Base-by-base conservation (phyloP, 2,797 vertebrate genomes). In the Cyclura pinguis region DNA sequence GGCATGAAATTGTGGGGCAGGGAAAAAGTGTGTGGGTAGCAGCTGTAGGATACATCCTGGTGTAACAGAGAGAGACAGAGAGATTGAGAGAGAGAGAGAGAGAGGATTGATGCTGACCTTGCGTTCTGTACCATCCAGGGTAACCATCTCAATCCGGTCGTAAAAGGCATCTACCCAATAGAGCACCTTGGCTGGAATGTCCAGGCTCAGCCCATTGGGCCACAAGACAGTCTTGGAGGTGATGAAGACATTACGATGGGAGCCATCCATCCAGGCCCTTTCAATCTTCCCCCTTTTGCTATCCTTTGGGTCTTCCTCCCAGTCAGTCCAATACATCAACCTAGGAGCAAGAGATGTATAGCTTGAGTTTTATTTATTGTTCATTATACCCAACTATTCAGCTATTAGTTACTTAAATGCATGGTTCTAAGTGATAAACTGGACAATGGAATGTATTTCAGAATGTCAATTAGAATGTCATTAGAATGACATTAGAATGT, bases 281-380 rank as follows among this genome's bases (percentile, higher is more conserved):
- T 99, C 99, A 1, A 99, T 99, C 96, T 98, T 98, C 57, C 99
- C 99, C 89, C 99, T 98, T 94, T 99, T 99, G 96, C 98, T 99
- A 86, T 99, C 99, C 85, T 98, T 98, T 32, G 98, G 99, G 95
- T 99, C 99, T 92, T 99, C 99, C 95, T 99, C 99, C 99, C 99
- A 99, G 97, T 99, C 99, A 0, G 99, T 99, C 98, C 99, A 99
- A 97, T 99, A 99, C 98, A 99, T 99, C 99, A 98, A 99, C 91
- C 99, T 99, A 94, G 74, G 91, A 1, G 87, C 80, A 7, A 47
- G 14, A 0, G 2, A 72, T 35, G 47, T 0, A 67, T 80, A 62
- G 88, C 6, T 64, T 38, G 14, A 62, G 4, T 7, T 38, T 59
- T 35, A 35, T 81, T 59, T 27, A 7, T 47, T 50, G 20, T n/a